Evolutionary conservation across 2,888 invertebrate species (phyloP).

Genomic region (Chymomyza fuscimana): DNA sequence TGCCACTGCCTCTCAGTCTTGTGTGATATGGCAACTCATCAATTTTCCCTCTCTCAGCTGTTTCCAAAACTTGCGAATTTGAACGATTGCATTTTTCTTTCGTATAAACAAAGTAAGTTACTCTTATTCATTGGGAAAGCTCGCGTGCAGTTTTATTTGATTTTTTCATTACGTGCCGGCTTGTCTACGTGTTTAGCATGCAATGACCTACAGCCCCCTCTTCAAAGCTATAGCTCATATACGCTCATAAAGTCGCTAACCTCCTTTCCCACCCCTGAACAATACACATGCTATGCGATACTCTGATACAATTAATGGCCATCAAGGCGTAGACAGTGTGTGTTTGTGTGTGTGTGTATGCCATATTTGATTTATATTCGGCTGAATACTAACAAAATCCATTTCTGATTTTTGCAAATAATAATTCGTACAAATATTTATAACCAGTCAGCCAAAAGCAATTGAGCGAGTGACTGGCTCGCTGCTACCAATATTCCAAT

Average conservation of each 20-base stretch:
- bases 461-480: conserved; percentile 18
- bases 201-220: conserved; percentile 21
- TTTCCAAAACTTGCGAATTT: not conserved
- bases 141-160: conserved; percentile 67
- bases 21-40: no score
- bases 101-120: not conserved
- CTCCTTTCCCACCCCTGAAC: not conserved
- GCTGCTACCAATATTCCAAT: conserved; percentile 5
- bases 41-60: no score
- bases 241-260: no score
- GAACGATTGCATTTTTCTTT: not conserved
- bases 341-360: not conserved
- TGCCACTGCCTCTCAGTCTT: no score
- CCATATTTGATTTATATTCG: conserved; percentile 58
- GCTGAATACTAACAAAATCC: conserved; percentile 23
- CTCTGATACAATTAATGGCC: conserved; percentile 64
- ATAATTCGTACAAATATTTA: conserved; percentile 68
- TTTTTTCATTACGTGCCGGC: conserved; percentile 62
- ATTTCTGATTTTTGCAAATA: conserved; percentile 57
- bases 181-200: conserved; percentile 55
- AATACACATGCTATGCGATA: conserved; percentile 44
- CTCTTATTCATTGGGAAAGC: not conserved
- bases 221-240: no score
- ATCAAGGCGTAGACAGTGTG: conserved; percentile 15
- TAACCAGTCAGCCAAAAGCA: conserved; percentile 31